phyloP scores from a whole-genome alignment of 2,888 invertebrate genomes.

The Mycogona germanica region DNA sequence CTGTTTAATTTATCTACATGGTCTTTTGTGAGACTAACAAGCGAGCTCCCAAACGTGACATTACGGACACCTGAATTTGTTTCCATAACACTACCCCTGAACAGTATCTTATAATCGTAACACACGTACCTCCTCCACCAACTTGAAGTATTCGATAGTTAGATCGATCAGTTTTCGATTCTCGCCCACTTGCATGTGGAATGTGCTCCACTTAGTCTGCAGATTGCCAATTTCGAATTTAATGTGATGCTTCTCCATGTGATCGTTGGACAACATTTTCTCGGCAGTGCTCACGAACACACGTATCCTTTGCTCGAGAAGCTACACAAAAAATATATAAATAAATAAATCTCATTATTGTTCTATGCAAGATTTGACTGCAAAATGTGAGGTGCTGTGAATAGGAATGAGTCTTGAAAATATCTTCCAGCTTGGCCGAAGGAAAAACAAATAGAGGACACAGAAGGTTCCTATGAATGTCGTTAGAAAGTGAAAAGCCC shows the following conservation, averaged over 20 bases:
- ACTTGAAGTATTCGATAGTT: slow-evolving; percentile 55
- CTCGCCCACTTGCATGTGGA: slow-evolving; percentile 51
- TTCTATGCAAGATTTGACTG: no score
- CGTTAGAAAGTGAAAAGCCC: not conserved
- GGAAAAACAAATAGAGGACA: no score
- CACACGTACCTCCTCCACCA: slow-evolving; percentile 54
- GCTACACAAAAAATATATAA: slow-evolving; percentile 34
- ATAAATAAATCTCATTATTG: not conserved
- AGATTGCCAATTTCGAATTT: slow-evolving; percentile 49
- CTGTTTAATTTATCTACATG: no score
- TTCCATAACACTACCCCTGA: no score
- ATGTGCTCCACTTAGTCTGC: slow-evolving; percentile 50
- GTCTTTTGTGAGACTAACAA: no score
- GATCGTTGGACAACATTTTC: slow-evolving; percentile 37
- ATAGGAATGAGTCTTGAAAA: no score
- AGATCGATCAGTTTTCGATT: slow-evolving; percentile 52
- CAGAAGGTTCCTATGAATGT: not conserved
- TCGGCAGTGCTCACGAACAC: slow-evolving; percentile 55
- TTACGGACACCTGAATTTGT: not conserved
- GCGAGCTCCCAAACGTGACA: not conserved
- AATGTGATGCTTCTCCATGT: slow-evolving; percentile 44
- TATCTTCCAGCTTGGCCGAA: no score
- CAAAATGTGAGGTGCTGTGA: no score
- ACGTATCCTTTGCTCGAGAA: slow-evolving; percentile 54
- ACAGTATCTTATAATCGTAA: no score